phyloP scores from a whole-genome alignment of 2,113 vertebrate species.

The Enhydra lutris region DNA sequence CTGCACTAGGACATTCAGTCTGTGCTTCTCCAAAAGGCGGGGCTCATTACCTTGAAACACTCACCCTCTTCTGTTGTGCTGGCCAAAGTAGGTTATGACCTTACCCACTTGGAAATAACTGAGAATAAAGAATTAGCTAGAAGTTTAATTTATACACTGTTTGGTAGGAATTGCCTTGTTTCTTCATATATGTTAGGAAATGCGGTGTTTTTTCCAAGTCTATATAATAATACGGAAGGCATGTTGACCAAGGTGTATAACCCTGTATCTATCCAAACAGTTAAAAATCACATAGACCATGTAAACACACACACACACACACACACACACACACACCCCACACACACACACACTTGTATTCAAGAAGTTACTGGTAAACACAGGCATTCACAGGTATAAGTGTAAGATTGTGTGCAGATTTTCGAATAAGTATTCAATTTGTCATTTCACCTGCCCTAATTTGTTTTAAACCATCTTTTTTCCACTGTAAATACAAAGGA shows the following conservation, averaged over 20 bases:
- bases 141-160: not conserved
- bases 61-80: not conserved
- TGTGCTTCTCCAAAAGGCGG: not conserved
- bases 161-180: not conserved
- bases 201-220: not conserved
- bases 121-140: not conserved
- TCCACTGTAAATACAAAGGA: not conserved
- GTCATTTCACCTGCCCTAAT: not conserved
- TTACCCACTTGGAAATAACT: not conserved
- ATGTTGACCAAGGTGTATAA: not conserved
- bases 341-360: not conserved
- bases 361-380: not conserved
- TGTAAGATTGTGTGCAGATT: not conserved
- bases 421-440: not conserved
- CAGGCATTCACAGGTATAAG: not conserved
- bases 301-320: not conserved
- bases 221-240: not conserved
- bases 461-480: not conserved
- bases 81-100: not conserved
- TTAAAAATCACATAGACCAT: not conserved
- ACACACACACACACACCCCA: not conserved
- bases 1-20: not conserved
- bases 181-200: too few relatives aligned
- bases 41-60: not conserved
- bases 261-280: not conserved